Evolutionary conservation across 2,113 vertebrate species (phyloP), one percentile per base, ranked within the genome.

Genomic region (Eulemur rufifrons): DNA sequence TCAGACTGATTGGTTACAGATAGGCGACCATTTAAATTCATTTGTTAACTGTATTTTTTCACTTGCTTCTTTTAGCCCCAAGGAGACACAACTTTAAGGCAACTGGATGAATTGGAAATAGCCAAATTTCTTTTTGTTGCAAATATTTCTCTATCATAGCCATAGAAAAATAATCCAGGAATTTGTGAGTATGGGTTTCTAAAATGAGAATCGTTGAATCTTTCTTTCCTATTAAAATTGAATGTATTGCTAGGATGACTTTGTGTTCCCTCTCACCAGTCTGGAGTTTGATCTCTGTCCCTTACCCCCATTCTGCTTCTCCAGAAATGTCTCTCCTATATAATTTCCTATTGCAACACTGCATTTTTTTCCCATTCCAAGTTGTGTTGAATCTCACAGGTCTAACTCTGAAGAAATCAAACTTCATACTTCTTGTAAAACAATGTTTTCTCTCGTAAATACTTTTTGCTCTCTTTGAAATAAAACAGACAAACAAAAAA

Each of bases 361-460:
- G 25, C 6, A 92, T 21, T 85, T 68, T 68, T 77, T 37, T 18
- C 68, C 29, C 27, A 91, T 95, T 88, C n/a, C 59, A 54, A 71
- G 27, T 94, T 82, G 32, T 93, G 29, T 42, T 63, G 25, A 76
- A 56, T 95, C 59, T 89, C 64, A 91, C 29, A 83, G 12, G 13
- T 86, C 42, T 76, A 74, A 27, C 39, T 71, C 50, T 84, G 32
- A 91, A 80, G 52, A 94, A 91, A 89, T 54, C 13, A 96, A 83
- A 95, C 81, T 89, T 59, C 25, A 68, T 66, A 32, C 39, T 92
- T 18, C 25, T 76, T 96, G 42, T 63, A 82, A 95, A 96, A 76
- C 18, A 80, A 2, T 23, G 71, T 90, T 95, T 97, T 90, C 54
- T 90, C 15, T 95, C 54, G 63, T 64, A 80, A 78, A 50, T 77